Evolutionary conservation across 1,140 invertebrate species (phyloP).

Genomic region (Cotesia chilonis): DNA sequence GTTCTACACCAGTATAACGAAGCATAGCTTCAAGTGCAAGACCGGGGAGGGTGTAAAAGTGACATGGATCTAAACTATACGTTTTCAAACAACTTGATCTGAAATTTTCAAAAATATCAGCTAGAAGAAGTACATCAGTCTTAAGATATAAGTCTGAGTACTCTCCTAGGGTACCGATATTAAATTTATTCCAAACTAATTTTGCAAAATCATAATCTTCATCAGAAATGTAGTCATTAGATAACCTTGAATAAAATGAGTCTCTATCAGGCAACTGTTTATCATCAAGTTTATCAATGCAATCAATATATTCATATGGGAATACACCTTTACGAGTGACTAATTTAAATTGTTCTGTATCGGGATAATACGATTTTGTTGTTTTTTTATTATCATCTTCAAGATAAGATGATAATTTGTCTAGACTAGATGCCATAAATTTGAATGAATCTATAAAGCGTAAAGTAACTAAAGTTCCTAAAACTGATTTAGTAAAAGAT

Average conservation of each 20-base stretch:
- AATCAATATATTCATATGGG: slow-evolving; percentile 51
- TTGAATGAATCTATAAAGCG: slow-evolving; percentile 44
- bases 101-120: slow-evolving; percentile 66
- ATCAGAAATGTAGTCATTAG: slow-evolving; percentile 44
- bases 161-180: slow-evolving; percentile 53
- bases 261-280: neutral
- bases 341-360: slow-evolving; percentile 39
- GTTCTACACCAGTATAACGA: slow-evolving; percentile 53
- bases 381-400: slow-evolving; percentile 29
- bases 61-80: slow-evolving; percentile 52
- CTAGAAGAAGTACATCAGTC: slow-evolving; percentile 56
- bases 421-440: slow-evolving; percentile 40
- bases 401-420: slow-evolving; percentile 40
- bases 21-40: slow-evolving; percentile 60
- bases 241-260: slow-evolving; percentile 54
- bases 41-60: slow-evolving; percentile 56
- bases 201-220: slow-evolving; percentile 54
- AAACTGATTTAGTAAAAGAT: slow-evolving; percentile 40
- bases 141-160: slow-evolving; percentile 61
- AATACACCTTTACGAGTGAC: slow-evolving; percentile 42
- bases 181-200: slow-evolving; percentile 57
- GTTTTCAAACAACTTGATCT: slow-evolving; percentile 41
- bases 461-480: slow-evolving; percentile 33
- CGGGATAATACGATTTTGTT: slow-evolving; percentile 31
- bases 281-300: slow-evolving; percentile 45